phyloP scores from a whole-genome alignment of 2,797 vertebrate species.

The Choloepus didactylus region DNA sequence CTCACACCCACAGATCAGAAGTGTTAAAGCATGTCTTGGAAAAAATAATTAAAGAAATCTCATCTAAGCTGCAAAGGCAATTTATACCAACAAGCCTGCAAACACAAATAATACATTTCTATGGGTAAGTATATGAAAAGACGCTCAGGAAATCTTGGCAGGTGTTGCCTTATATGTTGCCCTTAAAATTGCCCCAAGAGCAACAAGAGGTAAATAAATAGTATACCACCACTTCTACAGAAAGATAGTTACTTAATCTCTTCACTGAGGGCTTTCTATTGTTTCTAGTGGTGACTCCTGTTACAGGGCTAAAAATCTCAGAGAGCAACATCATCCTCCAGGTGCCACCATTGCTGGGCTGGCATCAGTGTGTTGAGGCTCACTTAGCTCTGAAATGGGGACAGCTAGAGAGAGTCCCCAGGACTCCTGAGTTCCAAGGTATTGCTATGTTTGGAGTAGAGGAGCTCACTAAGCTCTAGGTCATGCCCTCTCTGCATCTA shows the following conservation, averaged over 20 bases:
- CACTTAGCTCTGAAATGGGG: background rate
- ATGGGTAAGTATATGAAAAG: background rate
- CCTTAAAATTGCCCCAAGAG: constrained; percentile 74
- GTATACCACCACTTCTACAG: background rate
- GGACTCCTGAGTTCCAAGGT: background rate
- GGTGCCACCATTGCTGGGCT: background rate
- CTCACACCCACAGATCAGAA: background rate
- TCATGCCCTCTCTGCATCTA: background rate
- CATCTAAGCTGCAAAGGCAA: background rate
- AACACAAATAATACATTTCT: background rate
- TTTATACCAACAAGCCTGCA: background rate
- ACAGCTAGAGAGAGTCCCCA: background rate
- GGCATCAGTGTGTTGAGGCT: background rate
- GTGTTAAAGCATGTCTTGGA: background rate
- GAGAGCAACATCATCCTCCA: background rate
- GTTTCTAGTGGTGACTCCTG: background rate
- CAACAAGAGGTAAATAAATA: constrained; percentile 73
- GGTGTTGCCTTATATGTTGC: constrained; percentile 59
- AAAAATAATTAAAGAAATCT: background rate
- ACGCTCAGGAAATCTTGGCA: background rate
- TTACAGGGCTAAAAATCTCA: background rate
- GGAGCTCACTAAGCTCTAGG: background rate
- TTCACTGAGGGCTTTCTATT: background rate
- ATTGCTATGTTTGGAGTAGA: background rate
- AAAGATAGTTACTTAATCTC: background rate